Evolutionary conservation across 2,797 vertebrate species (phyloP), one percentile per base, ranked within the genome.

Genomic region (Tapirus indicus): DNA sequence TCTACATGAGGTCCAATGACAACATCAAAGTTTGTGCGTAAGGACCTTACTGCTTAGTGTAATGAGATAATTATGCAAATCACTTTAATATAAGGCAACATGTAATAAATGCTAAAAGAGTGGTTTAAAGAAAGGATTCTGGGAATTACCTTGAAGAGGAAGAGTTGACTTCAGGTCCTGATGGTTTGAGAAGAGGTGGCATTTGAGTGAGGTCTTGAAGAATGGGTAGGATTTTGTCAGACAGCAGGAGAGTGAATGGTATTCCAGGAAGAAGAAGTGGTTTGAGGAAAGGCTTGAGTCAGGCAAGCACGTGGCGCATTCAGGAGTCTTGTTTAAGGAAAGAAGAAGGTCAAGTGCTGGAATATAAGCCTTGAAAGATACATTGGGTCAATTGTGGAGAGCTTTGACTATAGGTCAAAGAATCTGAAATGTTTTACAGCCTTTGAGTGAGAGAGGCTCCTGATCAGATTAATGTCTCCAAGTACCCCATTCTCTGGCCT

Each of bases 31-130:
- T 75, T 83, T 95, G 58, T 88, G 38, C 56, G 29, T 58, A 68
- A 95, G 69, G 49, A 49, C 68, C 56, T 82, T 66, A 75, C 38
- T 74, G 58, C 58, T 14, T 92, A 49, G 58, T 80, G 7, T 87
- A 66, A 47, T 83, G 49, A 75, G 35, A 41, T 75, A 92, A 88
- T 75, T 83, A 52, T 83, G n/a, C 84, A 69, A 41, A 54, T 69
- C 58, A 68, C 41, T 77, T 88, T 69, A 64, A 83, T 82, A 47
- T 10, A 84, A 77, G 66, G 32, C 69, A 88, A 52, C 56, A 32
- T 74, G 27, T 72, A 79, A 66, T 92, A 66, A 92, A 72, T 95
- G 64, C 47, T 72, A 84, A 64, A 83, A 87, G 74, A 77, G 11
- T 25, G 41, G 14, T 68, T 91, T 80, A 75, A 87, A 93, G 75